A percentile compares a stretch with the other conserved stretches of the same genome.
phyloP scores from a whole-genome alignment of 1,140 invertebrate genomes.

The Drosophila kurseongensis region DNA sequence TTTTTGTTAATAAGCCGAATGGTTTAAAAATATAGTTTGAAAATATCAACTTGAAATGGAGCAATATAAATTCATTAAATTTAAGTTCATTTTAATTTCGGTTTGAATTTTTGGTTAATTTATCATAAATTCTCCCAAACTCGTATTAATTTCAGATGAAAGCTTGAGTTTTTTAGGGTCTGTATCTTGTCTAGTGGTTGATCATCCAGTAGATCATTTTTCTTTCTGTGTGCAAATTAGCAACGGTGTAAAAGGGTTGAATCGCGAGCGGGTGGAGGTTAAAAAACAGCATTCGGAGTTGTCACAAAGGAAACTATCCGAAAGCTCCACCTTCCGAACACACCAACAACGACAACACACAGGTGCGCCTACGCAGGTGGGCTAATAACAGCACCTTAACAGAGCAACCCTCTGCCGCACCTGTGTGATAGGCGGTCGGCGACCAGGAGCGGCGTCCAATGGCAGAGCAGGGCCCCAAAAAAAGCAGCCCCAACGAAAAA shows the following conservation, averaged over 20 bases:
- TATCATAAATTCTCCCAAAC: too few relatives aligned
- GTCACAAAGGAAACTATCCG: slow-evolving; percentile 13
- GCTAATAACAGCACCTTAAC: slow-evolving; percentile 30
- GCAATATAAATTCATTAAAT: too few relatives aligned
- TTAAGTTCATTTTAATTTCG: too few relatives aligned
- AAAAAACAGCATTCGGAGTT: neutral
- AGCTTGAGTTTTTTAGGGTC: too few relatives aligned
- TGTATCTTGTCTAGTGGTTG: too few relatives aligned
- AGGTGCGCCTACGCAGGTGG: slow-evolving; percentile 51
- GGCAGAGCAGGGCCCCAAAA: slow-evolving; percentile 48
- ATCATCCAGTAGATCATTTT: neutral
- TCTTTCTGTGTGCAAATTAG: slow-evolving; percentile 17
- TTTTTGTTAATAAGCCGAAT: too few relatives aligned
- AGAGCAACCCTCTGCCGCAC: slow-evolving; percentile 54
- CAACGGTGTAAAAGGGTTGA: slow-evolving; percentile 14
- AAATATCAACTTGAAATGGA: too few relatives aligned
- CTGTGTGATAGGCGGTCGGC: slow-evolving; percentile 77
- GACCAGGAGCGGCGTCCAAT: slow-evolving; percentile 59
- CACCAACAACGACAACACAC: slow-evolving; percentile 5
- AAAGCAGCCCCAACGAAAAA: slow-evolving; percentile 41
- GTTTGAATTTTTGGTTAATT: too few relatives aligned
- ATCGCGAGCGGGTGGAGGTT: neutral
- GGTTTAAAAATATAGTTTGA: too few relatives aligned
- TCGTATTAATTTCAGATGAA: too few relatives aligned
- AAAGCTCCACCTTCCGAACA: slow-evolving; percentile 35